Percentiles rank a stretch among this genome's conserved stretches.
Evolutionary conservation across 2,888 invertebrate genomes (phyloP).

Genomic region (Ceriagrion tenellum): DNA sequence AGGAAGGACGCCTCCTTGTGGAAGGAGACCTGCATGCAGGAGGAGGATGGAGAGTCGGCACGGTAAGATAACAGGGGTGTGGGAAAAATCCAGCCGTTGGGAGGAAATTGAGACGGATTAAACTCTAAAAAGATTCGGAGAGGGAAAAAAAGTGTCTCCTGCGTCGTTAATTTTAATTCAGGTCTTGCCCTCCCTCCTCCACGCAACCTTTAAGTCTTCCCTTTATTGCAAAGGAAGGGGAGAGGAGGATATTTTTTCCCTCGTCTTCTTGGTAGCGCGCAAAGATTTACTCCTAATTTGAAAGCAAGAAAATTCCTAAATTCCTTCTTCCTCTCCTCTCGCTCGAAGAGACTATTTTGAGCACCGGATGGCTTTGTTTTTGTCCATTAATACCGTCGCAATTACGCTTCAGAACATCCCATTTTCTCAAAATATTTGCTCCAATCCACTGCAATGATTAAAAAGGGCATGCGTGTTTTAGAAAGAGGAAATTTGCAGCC

Average conservation of each 20-base stretch:
- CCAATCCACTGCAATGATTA: background rate
- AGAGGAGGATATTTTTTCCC: background rate
- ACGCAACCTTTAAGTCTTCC: background rate
- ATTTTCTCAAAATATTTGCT: background rate
- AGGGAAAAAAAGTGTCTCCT: background rate
- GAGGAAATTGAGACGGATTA: constrained; percentile 36
- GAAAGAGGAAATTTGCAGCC: background rate
- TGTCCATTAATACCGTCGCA: background rate
- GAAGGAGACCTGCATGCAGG: no score
- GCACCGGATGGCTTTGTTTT: background rate
- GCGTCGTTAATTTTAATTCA: constrained; percentile 31
- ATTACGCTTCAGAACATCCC: background rate
- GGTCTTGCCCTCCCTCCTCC: background rate
- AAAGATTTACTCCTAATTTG: constrained; percentile 16
- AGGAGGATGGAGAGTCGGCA: no score
- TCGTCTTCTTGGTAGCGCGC: background rate
- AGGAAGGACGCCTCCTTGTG: no score
- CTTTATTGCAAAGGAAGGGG: background rate
- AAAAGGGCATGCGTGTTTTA: background rate
- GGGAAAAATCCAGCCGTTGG: background rate
- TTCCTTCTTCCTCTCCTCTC: background rate
- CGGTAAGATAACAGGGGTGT: background rate
- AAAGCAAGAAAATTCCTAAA: constrained; percentile 5
- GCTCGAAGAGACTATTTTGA: background rate
- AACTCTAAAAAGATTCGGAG: background rate